Conservation (phyloP, 2,113 vertebrate genomes). For the Bubo scandiacus region DNA sequence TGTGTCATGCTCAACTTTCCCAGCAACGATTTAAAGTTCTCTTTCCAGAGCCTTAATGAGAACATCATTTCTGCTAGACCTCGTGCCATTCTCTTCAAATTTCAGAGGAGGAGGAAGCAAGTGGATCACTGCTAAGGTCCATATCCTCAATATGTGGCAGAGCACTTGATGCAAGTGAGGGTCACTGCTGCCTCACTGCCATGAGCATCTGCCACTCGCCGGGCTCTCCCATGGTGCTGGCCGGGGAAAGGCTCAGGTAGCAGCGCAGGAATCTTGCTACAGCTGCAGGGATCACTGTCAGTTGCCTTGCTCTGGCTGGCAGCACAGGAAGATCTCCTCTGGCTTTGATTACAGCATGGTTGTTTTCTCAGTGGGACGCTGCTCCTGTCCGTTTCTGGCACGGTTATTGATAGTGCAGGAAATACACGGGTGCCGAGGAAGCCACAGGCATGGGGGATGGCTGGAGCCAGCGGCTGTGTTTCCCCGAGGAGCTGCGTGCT, state of each 20-base stretch:
- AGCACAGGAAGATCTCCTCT: neutral
- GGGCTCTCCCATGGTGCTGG: neutral
- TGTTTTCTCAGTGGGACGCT: neutral
- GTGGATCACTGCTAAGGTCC: neutral
- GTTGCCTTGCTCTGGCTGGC: rapidly evolving
- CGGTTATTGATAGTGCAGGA: rapidly evolving
- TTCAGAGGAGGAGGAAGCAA: neutral
- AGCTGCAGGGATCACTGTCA: neutral
- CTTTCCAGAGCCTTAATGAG: neutral
- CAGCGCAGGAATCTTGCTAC: neutral
- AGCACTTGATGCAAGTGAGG: neutral
- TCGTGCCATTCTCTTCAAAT: neutral
- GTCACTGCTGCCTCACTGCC: neutral
- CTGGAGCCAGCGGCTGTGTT: neutral
- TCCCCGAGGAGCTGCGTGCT: neutral
- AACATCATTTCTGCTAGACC: neutral
- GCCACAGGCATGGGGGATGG: rapidly evolving
- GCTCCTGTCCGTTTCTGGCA: neutral
- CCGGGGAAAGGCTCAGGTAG: rapidly evolving
- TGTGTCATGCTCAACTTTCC: neutral
- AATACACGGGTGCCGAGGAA: neutral
- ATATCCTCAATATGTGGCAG: rapidly evolving
- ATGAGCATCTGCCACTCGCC: neutral
- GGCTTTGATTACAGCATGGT: neutral
- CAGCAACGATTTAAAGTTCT: neutral